Evolutionary conservation across 2,888 invertebrate species (phyloP).

Genomic region (Clostera curtula): DNA sequence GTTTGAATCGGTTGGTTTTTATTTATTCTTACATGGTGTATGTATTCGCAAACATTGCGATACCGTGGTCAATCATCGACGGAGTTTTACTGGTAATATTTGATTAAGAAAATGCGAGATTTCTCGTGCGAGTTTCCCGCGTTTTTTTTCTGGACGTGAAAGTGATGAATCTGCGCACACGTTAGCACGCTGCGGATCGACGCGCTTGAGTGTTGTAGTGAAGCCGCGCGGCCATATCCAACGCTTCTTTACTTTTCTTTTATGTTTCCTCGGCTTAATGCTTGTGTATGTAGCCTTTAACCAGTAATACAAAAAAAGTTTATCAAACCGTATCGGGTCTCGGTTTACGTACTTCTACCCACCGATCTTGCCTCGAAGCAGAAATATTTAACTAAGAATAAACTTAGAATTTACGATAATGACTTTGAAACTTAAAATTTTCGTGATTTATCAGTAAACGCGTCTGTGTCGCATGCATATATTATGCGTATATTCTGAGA

Average conservation of each 20-base stretch:
- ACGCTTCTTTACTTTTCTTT: constrained; percentile 21
- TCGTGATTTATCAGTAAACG: too few relatives aligned
- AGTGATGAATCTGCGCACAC: constrained; percentile 45
- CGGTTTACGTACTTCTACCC: too few relatives aligned
- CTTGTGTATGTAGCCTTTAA: too few relatives aligned
- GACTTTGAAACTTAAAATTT: too few relatives aligned
- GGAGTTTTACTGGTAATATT: constrained; percentile 29
- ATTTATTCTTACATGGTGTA: constrained; percentile 47
- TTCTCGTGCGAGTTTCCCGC: constrained; percentile 44
- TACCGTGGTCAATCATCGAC: constrained; percentile 27
- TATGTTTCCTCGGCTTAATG: too few relatives aligned
- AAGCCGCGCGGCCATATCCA: constrained; percentile 8
- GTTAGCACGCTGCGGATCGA: constrained; percentile 48
- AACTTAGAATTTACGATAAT: too few relatives aligned
- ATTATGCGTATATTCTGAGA: too few relatives aligned
- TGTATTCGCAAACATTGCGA: constrained; percentile 42
- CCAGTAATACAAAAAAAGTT: too few relatives aligned
- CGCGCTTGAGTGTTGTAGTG: constrained; percentile 40
- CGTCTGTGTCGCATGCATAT: too few relatives aligned
- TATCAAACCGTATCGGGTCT: too few relatives aligned
- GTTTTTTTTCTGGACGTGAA: constrained; percentile 51
- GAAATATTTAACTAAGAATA: too few relatives aligned
- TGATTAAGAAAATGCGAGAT: constrained; percentile 33
- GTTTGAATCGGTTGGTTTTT: constrained; percentile 16
- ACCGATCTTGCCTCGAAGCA: too few relatives aligned